Evolutionary conservation across 2,888 invertebrate genomes (phyloP).

Genomic region (Heteropelma amictum): DNA sequence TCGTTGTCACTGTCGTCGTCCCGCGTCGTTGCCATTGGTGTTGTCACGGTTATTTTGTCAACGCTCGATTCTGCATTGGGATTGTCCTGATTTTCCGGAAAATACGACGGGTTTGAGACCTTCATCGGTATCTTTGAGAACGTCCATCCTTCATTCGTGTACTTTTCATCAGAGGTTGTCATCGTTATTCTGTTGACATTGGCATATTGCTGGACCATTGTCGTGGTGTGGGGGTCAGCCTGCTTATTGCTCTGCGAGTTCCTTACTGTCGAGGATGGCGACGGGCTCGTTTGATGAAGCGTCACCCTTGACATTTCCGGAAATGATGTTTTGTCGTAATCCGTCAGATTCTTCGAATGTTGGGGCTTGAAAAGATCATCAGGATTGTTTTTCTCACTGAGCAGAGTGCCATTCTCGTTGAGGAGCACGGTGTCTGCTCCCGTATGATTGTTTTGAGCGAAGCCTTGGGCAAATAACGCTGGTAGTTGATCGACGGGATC

Average conservation of each 20-base stretch:
- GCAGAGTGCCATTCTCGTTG: constrained; percentile 76
- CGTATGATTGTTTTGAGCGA: constrained; percentile 68
- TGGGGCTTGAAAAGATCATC: constrained; percentile 74
- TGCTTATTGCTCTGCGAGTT: constrained; percentile 7
- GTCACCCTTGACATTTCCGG: neutral
- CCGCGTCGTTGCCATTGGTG: constrained; percentile 67
- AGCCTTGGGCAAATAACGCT: constrained; percentile 72
- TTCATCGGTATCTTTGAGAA: constrained; percentile 46
- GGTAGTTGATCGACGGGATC: constrained; percentile 76
- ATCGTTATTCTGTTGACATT: constrained; percentile 17
- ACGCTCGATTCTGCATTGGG: no score
- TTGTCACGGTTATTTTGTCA: constrained; percentile 71
- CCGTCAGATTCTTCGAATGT: neutral
- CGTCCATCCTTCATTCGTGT: constrained; percentile 48
- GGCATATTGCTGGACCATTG: constrained; percentile 24
- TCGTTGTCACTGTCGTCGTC: constrained; percentile 66
- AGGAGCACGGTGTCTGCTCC: constrained; percentile 77
- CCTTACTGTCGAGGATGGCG: constrained; percentile 4
- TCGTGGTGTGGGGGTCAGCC: neutral
- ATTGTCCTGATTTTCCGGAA: neutral
- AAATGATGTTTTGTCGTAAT: neutral
- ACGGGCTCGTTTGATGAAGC: neutral
- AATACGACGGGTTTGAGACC: constrained; percentile 9
- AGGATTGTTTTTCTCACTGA: constrained; percentile 74
- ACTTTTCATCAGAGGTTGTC: constrained; percentile 45